Base-by-base conservation (phyloP, 2,113 vertebrate genomes). In the Hoplias malabaricus region DNA sequence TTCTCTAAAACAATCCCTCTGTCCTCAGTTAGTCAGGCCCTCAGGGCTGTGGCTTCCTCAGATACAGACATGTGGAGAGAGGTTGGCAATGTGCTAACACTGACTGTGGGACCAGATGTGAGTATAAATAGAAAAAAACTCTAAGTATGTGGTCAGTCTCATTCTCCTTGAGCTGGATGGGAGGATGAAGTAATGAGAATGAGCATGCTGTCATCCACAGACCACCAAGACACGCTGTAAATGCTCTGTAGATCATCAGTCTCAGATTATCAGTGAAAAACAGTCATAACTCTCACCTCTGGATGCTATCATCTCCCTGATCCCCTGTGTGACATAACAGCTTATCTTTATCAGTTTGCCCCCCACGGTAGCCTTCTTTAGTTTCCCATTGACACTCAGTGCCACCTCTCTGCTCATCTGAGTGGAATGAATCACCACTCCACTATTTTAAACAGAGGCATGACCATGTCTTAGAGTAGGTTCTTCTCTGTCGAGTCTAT, bases 71-170 rank as follows among this genome's bases (percentile, higher is more conserved):
- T 79, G 81, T 78, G 77, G 77, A 79, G 76, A 56, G 29, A 59
- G 36, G 43, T 48, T 82, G 81, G 77, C 81, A 78, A 61, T 74
- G 70, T 82, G 80, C 77, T 73, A 82, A 78, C 54, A n/a, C 70
- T 82, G 70, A 82, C 75, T 74, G 78, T 72, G 79, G 43, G 68
- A 82, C 61, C 72, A 82, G 81, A 82, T 82, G 72, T 79, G 81
- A 46, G 34, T 75, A 79, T 78, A 82, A 78, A 82, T 69, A 82
- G 75, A 50, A 40, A 50, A 61, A 40, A 78, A 62, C 46, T 16
- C 29, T 29, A 70, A 46, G 34, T 34, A 75, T 48, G 42, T 59
- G 68, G 75, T 82, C 75, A 78, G 27, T 82, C 70, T 63, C 42
- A 36, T 43, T 23, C 34, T 78, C 56, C 57, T 78, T 69, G 77